Percentiles rank a stretch among this genome's conserved stretches.
Evolutionary conservation across 2,797 vertebrate genomes (phyloP).

Genomic region (Podargus strigoides): DNA sequence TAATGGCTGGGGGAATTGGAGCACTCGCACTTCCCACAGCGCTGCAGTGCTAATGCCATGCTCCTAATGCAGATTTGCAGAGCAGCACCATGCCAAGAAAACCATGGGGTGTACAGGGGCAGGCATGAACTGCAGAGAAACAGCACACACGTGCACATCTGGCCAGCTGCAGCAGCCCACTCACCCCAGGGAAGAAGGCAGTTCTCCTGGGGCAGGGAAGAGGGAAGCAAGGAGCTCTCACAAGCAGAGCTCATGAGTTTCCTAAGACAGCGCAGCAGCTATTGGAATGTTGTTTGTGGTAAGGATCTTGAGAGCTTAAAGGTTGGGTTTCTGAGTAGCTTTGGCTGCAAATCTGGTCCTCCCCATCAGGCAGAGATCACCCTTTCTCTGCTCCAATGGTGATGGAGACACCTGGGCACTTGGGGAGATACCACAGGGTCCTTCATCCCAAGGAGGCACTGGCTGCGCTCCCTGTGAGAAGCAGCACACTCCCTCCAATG

Average conservation of each 20-base stretch:
- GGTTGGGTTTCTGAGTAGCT: neutral
- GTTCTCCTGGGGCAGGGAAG: neutral
- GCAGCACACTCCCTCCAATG: accelerated
- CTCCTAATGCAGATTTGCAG: neutral
- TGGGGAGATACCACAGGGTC: neutral
- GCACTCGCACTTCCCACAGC: neutral
- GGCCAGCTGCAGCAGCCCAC: neutral
- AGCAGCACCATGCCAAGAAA: neutral
- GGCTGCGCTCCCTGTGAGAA: neutral
- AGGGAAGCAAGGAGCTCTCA: neutral
- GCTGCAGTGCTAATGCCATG: neutral
- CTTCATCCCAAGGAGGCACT: neutral
- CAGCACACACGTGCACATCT: neutral
- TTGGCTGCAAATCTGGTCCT: neutral
- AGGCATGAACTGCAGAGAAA: neutral
- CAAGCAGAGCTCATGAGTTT: neutral
- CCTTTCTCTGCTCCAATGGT: neutral
- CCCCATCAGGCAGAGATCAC: neutral
- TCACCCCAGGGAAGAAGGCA: neutral
- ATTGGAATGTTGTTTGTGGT: neutral
- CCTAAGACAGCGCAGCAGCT: neutral
- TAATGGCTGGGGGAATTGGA: slow-evolving; percentile 1
- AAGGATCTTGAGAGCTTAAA: neutral
- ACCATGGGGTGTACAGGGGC: too few species aligned
- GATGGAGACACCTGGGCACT: neutral